Conservation (phyloP, 2,888 invertebrate species). For the Lasioglossum marginatum region DNA sequence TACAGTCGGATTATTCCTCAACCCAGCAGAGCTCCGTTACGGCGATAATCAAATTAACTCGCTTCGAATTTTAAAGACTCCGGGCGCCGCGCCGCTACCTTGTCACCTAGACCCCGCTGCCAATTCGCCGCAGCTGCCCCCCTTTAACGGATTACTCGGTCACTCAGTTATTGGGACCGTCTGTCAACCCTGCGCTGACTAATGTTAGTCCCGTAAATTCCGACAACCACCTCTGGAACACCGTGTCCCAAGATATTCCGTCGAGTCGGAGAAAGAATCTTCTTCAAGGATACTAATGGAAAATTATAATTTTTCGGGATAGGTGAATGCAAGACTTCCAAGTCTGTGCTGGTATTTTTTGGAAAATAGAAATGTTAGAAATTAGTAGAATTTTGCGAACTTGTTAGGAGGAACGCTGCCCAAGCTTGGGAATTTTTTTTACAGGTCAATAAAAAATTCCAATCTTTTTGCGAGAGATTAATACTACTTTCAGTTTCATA, state of each 20-base stretch:
- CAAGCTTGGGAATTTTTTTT: not conserved
- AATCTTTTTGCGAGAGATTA: no score
- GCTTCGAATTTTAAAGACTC: slow-evolving; percentile 70
- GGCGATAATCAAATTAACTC: slow-evolving; percentile 76
- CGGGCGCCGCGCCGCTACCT: not conserved
- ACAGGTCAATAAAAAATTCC: not conserved
- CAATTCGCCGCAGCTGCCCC: slow-evolving; percentile 60
- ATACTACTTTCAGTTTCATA: not conserved
- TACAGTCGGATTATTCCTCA: slow-evolving; percentile 79
- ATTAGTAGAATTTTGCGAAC: no score
- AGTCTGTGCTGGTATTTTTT: not conserved
- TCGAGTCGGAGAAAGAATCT: not conserved
- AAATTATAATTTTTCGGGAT: not conserved
- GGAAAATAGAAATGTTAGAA: no score
- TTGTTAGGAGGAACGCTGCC: no score
- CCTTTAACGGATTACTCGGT: slow-evolving; percentile 47
- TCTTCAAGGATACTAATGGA: not conserved
- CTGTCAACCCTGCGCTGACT: slow-evolving; percentile 33
- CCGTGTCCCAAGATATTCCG: not conserved
- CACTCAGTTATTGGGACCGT: slow-evolving; percentile 54
- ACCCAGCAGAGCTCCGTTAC: slow-evolving; percentile 64
- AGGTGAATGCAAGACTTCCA: not conserved
- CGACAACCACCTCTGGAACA: not conserved
- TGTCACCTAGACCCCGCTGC: slow-evolving; percentile 30
- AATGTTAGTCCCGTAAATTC: slow-evolving; percentile 43